These are phyloP conservation scores for Percopsis omiscomaycus DNA, from an alignment of 2,797 vertebrate genomes.

Conservation along the genomic window DNA sequence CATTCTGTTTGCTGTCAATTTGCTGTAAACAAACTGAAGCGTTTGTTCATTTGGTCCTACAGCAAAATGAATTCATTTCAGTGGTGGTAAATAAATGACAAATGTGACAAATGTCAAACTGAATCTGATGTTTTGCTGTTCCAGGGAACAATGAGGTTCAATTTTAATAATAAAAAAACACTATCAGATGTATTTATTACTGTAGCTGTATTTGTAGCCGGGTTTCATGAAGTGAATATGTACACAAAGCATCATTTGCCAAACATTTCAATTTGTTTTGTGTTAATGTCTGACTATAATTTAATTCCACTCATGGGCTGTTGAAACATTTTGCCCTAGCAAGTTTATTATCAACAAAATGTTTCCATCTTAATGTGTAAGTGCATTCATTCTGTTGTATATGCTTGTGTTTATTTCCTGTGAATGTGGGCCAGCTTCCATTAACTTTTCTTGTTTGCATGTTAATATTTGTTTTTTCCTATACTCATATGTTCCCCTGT, in stretches of 20 bases:
- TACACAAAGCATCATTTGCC: conserved; percentile 43
- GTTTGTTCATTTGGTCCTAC: background rate
- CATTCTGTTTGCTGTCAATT: background rate
- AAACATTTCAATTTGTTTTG: conserved; percentile 45
- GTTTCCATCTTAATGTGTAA: conserved; percentile 41
- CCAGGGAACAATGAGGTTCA: too few species aligned
- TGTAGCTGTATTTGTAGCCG: background rate
- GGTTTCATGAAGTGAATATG: background rate
- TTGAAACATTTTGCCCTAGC: conserved; percentile 57
- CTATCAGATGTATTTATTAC: background rate
- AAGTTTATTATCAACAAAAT: conserved; percentile 49
- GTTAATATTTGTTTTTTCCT: conserved; percentile 54
- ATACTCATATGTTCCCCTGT: conserved; percentile 35
- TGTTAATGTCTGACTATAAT: conserved; percentile 22
- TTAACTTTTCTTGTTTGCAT: conserved; percentile 60
- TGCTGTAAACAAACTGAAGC: background rate
- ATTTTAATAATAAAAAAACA: too few species aligned
- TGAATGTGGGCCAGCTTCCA: conserved; percentile 31
- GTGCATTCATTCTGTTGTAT: conserved; percentile 37
- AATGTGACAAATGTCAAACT: background rate
- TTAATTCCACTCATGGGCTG: conserved; percentile 18
- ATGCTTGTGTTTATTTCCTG: conserved; percentile 28
- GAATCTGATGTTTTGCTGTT: background rate
- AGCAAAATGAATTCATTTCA: background rate
- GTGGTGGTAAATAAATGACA: background rate